Conservation (phyloP, 2,888 invertebrate species). For the Lypha dubia region DNA sequence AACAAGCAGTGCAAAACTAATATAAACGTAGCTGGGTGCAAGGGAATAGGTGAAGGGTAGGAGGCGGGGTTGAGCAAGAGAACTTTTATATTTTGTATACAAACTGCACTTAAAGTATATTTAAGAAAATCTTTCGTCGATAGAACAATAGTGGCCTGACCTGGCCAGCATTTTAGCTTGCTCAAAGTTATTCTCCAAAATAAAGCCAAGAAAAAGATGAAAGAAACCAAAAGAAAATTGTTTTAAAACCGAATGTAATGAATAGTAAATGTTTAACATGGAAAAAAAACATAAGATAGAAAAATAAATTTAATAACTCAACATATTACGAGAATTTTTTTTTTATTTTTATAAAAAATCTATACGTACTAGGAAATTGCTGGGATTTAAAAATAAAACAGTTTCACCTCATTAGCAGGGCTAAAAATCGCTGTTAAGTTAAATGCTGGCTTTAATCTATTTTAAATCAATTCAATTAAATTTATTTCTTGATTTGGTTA, state of each 20-base stretch:
- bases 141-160: neutral
- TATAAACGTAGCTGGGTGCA: too few relatives aligned
- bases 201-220: neutral
- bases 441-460: too few relatives aligned
- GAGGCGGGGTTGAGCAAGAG: neutral
- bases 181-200: neutral
- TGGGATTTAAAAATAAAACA: too few relatives aligned
- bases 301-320: neutral
- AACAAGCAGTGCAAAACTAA: conserved; percentile 31
- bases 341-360: too few relatives aligned
- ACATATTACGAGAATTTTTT: neutral
- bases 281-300: neutral
- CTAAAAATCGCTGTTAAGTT: too few relatives aligned
- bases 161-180: neutral
- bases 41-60: too few relatives aligned
- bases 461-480: neutral
- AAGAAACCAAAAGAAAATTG: neutral
- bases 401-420: too few relatives aligned
- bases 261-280: conserved; percentile 25
- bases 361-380: too few relatives aligned
- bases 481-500: too few relatives aligned
- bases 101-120: conserved; percentile 19
- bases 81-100: conserved; percentile 32
- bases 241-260: conserved; percentile 13
- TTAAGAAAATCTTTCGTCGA: conserved; percentile 8